A percentile compares a stretch with the other conserved stretches of the same genome.
phyloP scores from a whole-genome alignment of 2,888 invertebrate genomes.

The Meiosimyza platycephala region DNA sequence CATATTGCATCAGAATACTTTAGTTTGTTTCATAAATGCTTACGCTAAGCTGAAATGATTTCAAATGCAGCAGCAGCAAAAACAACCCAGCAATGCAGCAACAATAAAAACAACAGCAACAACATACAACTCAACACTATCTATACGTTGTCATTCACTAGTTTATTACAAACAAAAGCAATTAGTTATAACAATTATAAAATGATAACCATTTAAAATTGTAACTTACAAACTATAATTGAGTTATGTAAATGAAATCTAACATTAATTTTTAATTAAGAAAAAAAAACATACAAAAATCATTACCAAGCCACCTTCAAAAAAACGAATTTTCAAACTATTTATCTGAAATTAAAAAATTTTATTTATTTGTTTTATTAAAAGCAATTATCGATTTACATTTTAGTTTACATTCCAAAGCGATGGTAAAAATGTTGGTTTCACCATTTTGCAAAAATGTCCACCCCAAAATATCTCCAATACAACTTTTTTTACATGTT shows the following conservation, averaged over 20 bases:
- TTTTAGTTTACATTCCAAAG: too few relatives aligned
- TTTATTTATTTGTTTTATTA: too few relatives aligned
- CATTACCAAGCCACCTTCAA: too few relatives aligned
- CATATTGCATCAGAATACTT: conserved; percentile 76
- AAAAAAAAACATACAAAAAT: not conserved
- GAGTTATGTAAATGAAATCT: not conserved
- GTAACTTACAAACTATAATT: conserved; percentile 15
- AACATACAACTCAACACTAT: conserved; percentile 8
- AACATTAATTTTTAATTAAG: conserved; percentile 22
- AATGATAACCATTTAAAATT: conserved; percentile 11
- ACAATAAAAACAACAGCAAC: conserved; percentile 45
- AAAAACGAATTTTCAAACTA: too few relatives aligned
- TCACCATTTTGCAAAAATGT: too few relatives aligned
- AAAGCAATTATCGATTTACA: too few relatives aligned
- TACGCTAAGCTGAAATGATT: conserved; percentile 78
- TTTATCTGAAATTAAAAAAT: too few relatives aligned
- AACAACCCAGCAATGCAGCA: conserved; percentile 35
- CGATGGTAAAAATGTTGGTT: too few relatives aligned
- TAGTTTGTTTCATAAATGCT: conserved; percentile 80
- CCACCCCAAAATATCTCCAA: too few relatives aligned
- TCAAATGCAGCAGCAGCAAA: conserved; percentile 44
- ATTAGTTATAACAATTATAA: not conserved
- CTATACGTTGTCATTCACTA: conserved; percentile 12
- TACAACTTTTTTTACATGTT: too few relatives aligned
- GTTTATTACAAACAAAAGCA: conserved; percentile 8